Evolutionary conservation across 1,140 invertebrate species (phyloP).

Genomic region (Aphidius ervi): DNA sequence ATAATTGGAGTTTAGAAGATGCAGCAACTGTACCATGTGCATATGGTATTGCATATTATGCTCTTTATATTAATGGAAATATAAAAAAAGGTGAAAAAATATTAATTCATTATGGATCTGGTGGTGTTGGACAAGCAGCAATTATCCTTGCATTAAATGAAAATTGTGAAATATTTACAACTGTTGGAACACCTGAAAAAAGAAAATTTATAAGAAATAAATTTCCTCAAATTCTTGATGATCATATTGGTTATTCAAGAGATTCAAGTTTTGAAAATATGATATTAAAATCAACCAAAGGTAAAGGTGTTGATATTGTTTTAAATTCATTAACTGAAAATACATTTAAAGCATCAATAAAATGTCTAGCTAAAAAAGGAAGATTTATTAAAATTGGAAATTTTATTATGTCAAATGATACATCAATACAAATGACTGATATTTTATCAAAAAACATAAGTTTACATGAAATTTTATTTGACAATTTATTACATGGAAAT

Average conservation of each 20-base stretch:
- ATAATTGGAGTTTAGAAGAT: slow-evolving; percentile 83
- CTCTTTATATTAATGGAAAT: slow-evolving; percentile 77
- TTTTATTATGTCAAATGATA: slow-evolving; percentile 90
- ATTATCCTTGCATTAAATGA: slow-evolving; percentile 86
- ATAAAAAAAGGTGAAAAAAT: slow-evolving; percentile 80
- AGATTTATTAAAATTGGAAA: slow-evolving; percentile 97
- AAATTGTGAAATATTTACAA: slow-evolving; percentile 82
- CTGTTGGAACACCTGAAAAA: slow-evolving; percentile 84
- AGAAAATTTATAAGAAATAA: slow-evolving; percentile 79
- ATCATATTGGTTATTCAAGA: slow-evolving; percentile 87
- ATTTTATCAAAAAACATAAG: slow-evolving; percentile 92
- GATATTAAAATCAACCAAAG: slow-evolving; percentile 71
- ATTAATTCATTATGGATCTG: slow-evolving; percentile 91
- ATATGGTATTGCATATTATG: slow-evolving; percentile 90
- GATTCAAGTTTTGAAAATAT: slow-evolving; percentile 88
- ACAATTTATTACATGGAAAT: slow-evolving; percentile 78
- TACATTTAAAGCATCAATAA: slow-evolving; percentile 86
- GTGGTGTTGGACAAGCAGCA: slow-evolving; percentile 93
- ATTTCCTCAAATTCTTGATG: slow-evolving; percentile 78
- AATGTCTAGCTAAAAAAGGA: slow-evolving; percentile 84
- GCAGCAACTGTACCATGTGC: slow-evolving; percentile 92
- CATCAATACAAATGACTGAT: slow-evolving; percentile 78
- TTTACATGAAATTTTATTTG: slow-evolving; percentile 94
- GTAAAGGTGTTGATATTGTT: slow-evolving; percentile 86
- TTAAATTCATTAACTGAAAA: slow-evolving; percentile 92